Base-by-base conservation (phyloP, 2,888 invertebrate genomes). In the Pseudeuparius sepicola region DNA sequence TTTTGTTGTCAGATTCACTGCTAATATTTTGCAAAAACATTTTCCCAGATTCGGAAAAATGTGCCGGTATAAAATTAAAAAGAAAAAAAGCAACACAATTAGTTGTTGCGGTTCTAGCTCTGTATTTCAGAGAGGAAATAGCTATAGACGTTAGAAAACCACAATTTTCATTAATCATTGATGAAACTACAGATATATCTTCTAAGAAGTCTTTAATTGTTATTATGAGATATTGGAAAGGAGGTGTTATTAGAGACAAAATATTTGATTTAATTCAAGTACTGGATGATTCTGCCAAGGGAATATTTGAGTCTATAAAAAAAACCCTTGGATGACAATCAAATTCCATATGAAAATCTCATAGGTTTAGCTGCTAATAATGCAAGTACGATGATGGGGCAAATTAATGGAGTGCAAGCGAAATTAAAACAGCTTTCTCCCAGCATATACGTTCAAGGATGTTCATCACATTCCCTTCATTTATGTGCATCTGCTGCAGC, bases 331-430 rank as follows among this genome's bases (percentile, higher is more conserved):
- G n/a, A 27, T 14, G 12, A 13, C 9, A 24, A 34, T 4, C 13
- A 20, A 6, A 38, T 45, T 15, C 34, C 44, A 10, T 40, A 37
- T 24, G 23, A 25, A 5, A 43, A 43, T 29, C 27, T 43, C 12
- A 36, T 43, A 13, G 40, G 41, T 11, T 39, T 46, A 30, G 44
- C 31, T n/a, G 41, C 40, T 24, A 43, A 47, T 31, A 37, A 39
- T 24, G 43, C 43, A 7, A 40, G 29, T 24, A 31, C 35, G 11
- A 46, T 47, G 44, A 46, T 46, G 45, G 45, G 43, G 4, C 15
- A 34, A 14, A 18, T 29, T 17, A 37, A 37, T 18, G 40, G 41
- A 9, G 26, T 45, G 12, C 31, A 37, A 29, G 31, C 39, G 20
- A 34, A 24, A 30, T 29, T 41, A 12, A 24, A 29, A 15, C 27